These are phyloP conservation scores for Drosophila conformis DNA, from an alignment of 2,888 invertebrate species.

Conservation along the genomic window DNA sequence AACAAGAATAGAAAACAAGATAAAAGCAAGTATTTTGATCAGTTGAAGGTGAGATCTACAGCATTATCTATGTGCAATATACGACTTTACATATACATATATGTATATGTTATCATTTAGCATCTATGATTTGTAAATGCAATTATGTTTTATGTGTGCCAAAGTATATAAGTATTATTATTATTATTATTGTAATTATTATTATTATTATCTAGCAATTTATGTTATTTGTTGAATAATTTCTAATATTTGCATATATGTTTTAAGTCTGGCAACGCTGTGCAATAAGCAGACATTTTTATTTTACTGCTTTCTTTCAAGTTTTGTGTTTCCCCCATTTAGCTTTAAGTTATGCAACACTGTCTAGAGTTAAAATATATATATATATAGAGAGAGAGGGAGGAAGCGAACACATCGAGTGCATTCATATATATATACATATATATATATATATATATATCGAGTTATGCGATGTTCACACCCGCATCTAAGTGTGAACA, in stretches of 20 bases:
- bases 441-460: conserved; percentile 5
- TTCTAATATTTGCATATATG: conserved; percentile 53
- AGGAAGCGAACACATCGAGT: conserved; percentile 32
- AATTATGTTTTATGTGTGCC: conserved; percentile 70
- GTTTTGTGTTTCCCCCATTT: conserved; percentile 20
- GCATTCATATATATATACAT: neutral
- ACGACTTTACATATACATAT: conserved; percentile 24
- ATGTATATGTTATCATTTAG: conserved; percentile 30
- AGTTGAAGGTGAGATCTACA: conserved; percentile 32
- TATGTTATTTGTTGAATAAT: conserved; percentile 64
- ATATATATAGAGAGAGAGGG: neutral
- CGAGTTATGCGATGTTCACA: conserved; percentile 22
- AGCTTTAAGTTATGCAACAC: conserved; percentile 44
- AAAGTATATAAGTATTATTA: conserved; percentile 65
- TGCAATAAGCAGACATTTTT: conserved; percentile 60
- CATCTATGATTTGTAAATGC: conserved; percentile 36
- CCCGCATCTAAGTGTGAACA: conserved; percentile 8
- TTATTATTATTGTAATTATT: conserved; percentile 28
- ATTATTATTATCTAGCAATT: conserved; percentile 29
- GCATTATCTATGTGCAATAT: conserved; percentile 64
- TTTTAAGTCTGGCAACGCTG: conserved; percentile 56
- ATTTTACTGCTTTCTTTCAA: conserved; percentile 6
- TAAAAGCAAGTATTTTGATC: conserved; percentile 30
- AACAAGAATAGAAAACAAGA: conserved; percentile 19
- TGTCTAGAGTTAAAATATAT: conserved; percentile 23